These are phyloP conservation scores for Cheirogaleus major DNA, from an alignment of 2,797 vertebrate species.

Conservation along the genomic window DNA sequence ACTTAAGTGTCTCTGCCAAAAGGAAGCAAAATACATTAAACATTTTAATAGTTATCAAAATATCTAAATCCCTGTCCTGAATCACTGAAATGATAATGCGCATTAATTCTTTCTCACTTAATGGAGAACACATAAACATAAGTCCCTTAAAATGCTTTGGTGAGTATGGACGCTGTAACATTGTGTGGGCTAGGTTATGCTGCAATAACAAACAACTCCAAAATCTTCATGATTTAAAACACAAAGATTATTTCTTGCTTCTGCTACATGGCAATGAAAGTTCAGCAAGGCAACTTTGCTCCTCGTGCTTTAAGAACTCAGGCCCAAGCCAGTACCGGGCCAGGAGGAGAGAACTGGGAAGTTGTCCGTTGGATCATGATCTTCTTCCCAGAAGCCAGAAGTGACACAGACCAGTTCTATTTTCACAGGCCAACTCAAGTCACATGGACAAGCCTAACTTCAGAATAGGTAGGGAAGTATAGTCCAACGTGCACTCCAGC, in stretches of 20 bases:
- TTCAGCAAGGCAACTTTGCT: not conserved
- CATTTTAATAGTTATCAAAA: not conserved
- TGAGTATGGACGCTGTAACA: not conserved
- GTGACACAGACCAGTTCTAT: not conserved
- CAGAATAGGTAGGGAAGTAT: not conserved
- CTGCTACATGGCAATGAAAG: not conserved
- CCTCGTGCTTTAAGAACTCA: not conserved
- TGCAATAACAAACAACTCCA: not conserved
- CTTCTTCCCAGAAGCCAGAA: not conserved
- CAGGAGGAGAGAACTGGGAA: not conserved
- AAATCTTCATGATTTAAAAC: constrained; percentile 7
- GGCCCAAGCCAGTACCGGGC: not conserved
- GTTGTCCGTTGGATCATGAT: not conserved
- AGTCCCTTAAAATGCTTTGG: not conserved
- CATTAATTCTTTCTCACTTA: not conserved
- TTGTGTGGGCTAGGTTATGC: not conserved
- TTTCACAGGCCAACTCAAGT: not conserved
- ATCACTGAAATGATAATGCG: not conserved
- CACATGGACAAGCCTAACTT: not conserved
- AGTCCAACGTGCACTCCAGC: not conserved
- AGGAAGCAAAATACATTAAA: not conserved
- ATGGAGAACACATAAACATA: not conserved
- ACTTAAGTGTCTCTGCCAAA: not conserved
- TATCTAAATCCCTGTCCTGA: not conserved
- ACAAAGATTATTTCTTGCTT: not conserved